A percentile compares a stretch with the other conserved stretches of the same genome.
Conservation (phyloP, 1,140 invertebrate genomes). For the Drosophila quadrilineata region DNA sequence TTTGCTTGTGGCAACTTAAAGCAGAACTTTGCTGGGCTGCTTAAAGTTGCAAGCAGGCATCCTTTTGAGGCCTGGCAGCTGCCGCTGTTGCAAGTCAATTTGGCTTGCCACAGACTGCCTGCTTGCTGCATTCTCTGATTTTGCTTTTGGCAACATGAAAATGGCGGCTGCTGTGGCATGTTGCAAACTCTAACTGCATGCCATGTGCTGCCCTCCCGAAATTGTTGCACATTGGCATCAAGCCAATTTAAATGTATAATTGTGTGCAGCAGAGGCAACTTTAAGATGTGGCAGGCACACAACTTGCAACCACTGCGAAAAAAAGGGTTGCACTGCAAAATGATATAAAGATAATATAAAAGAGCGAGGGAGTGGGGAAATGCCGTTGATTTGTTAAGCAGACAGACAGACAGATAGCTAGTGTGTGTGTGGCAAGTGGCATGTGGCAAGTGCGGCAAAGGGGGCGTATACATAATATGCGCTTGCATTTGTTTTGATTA, state of each 20-base stretch:
- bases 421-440: not conserved
- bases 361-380: not conserved
- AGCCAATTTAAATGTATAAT: conserved; percentile 34
- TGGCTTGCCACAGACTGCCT: conserved; percentile 19
- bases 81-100: conserved; percentile 51
- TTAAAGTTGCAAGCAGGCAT: conserved; percentile 45
- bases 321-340: conserved; percentile 7
- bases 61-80: not conserved
- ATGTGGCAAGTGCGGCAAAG: not conserved
- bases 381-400: not conserved
- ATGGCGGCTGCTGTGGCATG: conserved; percentile 51
- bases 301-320: not conserved
- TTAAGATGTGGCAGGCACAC: conserved; percentile 15
- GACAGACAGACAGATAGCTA: not conserved
- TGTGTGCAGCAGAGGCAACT: conserved; percentile 17
- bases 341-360: conserved; percentile 8
- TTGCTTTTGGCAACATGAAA: conserved; percentile 54
- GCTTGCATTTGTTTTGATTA: conserved; percentile 16
- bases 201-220: not conserved
- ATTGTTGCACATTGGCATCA: not conserved
- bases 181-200: conserved; percentile 3
- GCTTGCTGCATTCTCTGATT: too few relatives aligned
- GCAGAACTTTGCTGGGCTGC: conserved; percentile 40
- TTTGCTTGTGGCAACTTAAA: conserved; percentile 3
- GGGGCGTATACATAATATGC: conserved; percentile 48